phyloP scores from a whole-genome alignment of 2,888 invertebrate species.

The Limnephilus marmoratus region DNA sequence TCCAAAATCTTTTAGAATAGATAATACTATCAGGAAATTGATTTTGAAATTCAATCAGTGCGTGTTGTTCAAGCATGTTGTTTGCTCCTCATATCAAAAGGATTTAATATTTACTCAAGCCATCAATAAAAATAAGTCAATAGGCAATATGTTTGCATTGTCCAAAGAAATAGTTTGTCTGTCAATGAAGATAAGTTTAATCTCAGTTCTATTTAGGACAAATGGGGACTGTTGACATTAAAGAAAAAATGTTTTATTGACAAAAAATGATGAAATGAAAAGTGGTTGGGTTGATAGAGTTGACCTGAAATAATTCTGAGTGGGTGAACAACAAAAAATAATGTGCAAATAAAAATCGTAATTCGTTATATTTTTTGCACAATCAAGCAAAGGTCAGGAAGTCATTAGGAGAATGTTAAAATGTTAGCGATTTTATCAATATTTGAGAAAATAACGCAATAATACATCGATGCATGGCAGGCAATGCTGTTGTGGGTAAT shows the following conservation, averaged over 20 bases:
- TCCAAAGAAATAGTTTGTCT: neutral
- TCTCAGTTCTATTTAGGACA: neutral
- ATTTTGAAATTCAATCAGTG: neutral
- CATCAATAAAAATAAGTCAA: neutral
- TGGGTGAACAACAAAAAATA: neutral
- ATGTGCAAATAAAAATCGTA: neutral
- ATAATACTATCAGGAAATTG: neutral
- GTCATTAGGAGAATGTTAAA: neutral
- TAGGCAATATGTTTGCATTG: neutral
- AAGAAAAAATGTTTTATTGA: neutral
- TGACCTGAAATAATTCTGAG: conserved; percentile 18
- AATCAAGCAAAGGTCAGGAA: neutral
- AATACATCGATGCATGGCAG: neutral
- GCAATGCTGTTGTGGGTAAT: too few species aligned
- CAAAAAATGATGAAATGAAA: neutral
- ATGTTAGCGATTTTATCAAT: neutral
- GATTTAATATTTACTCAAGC: neutral
- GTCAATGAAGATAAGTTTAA: neutral
- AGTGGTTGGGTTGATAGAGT: neutral
- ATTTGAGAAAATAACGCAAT: neutral
- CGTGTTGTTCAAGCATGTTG: neutral
- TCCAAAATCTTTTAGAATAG: neutral
- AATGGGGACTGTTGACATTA: neutral
- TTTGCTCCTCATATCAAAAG: neutral
- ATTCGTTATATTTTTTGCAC: neutral